Conservation (phyloP, 1,140 invertebrate species). For the Cotesia chilonis region DNA sequence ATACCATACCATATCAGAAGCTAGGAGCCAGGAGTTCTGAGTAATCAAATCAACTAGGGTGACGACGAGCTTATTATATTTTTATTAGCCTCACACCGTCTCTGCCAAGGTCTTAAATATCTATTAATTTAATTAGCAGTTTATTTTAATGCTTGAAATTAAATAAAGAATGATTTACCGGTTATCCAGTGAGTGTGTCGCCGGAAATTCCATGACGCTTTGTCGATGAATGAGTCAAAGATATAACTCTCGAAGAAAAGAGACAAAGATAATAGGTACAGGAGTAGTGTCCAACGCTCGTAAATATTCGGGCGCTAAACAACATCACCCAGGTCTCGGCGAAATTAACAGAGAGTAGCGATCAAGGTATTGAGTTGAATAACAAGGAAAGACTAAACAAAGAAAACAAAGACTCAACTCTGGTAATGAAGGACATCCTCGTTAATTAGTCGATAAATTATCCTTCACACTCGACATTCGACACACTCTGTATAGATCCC, state of each 20-base stretch:
- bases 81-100: conserved; percentile 51
- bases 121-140: neutral
- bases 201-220: too few species aligned
- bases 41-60: conserved; percentile 50
- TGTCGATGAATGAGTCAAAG: too few species aligned
- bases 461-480: conserved; percentile 58
- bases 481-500: conserved; percentile 37
- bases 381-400: conserved; percentile 21
- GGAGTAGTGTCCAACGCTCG: conserved; percentile 47
- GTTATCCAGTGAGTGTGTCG: too few species aligned
- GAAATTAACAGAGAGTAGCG: conserved; percentile 22
- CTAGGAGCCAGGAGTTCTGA: neutral
- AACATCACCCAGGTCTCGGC: conserved; percentile 52
- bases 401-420: conserved; percentile 39
- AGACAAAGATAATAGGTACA: neutral
- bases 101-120: conserved; percentile 9
- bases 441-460: conserved; percentile 68
- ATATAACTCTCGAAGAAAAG: conserved; percentile 2
- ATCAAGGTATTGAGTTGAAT: conserved; percentile 11
- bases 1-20: neutral
- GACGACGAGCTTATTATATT: conserved; percentile 56
- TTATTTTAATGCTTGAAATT: too few species aligned
- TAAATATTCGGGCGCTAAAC: conserved; percentile 64
- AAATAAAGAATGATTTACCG: too few species aligned
- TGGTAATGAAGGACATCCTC: conserved; percentile 65